phyloP scores from a whole-genome alignment of 35 echinoderm and acorn worm species.

The Strongylocentrotus purpuratus region DNA sequence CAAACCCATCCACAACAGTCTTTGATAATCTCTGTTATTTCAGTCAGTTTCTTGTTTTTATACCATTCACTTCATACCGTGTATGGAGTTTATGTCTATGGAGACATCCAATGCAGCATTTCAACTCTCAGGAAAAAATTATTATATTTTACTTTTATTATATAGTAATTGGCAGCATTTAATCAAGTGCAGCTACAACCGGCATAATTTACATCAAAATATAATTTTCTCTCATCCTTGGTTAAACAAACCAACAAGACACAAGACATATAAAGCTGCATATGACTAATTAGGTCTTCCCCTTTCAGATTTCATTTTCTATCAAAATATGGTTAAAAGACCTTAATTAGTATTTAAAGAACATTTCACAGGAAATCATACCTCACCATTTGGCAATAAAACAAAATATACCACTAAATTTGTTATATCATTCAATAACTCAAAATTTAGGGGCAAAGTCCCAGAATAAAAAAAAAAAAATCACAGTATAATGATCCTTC shows the following conservation, averaged over 20 bases:
- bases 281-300: neutral
- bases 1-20: neutral
- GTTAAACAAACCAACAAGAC: neutral
- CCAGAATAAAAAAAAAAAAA: neutral
- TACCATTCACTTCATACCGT: neutral
- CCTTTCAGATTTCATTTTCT: neutral
- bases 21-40: conserved; percentile 3
- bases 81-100: neutral
- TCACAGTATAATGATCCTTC: neutral
- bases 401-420: neutral
- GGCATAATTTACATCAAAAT: neutral
- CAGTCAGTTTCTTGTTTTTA: neutral
- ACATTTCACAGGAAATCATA: neutral
- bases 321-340: neutral
- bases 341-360: neutral
- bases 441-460: neutral
- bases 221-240: neutral
- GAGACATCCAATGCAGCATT: neutral
- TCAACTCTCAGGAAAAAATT: neutral
- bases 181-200: neutral
- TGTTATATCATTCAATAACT: neutral
- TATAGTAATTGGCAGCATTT: neutral
- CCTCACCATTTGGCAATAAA: neutral
- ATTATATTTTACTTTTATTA: neutral
- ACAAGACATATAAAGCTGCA: neutral